phyloP scores from a whole-genome alignment of 2,113 vertebrate species.

The Myrmecobius fasciatus region DNA sequence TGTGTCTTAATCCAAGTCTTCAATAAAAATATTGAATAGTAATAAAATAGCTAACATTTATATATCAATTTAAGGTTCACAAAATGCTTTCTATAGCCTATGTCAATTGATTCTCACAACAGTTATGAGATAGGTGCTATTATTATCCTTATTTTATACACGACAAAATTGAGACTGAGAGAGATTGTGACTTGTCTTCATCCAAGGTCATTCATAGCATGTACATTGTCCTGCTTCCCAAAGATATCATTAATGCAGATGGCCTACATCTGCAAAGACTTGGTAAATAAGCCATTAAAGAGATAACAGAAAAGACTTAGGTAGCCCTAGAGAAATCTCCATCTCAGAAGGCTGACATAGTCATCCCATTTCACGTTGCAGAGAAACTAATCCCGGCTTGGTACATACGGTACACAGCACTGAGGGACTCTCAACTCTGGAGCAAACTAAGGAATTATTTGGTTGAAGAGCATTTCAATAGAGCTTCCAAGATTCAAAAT shows the following conservation, averaged over 20 bases:
- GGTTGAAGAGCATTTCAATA: background rate
- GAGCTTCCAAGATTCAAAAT: background rate
- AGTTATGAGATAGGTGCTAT: background rate
- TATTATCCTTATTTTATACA: background rate
- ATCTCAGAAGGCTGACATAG: background rate
- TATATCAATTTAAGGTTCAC: background rate
- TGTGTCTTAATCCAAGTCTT: background rate
- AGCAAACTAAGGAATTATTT: background rate
- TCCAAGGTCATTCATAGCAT: background rate
- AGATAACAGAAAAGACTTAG: background rate
- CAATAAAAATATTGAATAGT: background rate
- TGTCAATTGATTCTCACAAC: background rate
- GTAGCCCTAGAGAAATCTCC: background rate
- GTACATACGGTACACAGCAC: background rate
- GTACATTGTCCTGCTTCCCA: background rate
- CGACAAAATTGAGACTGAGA: background rate
- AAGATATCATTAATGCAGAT: background rate
- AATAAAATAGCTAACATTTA: background rate
- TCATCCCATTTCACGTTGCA: background rate
- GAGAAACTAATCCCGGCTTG: background rate
- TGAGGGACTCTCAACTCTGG: background rate
- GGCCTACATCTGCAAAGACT: background rate
- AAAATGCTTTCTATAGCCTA: background rate
- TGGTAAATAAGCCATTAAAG: background rate
- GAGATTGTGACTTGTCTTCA: background rate